Conservation (phyloP, 1,140 invertebrate genomes). For the Drosophila tani region DNA sequence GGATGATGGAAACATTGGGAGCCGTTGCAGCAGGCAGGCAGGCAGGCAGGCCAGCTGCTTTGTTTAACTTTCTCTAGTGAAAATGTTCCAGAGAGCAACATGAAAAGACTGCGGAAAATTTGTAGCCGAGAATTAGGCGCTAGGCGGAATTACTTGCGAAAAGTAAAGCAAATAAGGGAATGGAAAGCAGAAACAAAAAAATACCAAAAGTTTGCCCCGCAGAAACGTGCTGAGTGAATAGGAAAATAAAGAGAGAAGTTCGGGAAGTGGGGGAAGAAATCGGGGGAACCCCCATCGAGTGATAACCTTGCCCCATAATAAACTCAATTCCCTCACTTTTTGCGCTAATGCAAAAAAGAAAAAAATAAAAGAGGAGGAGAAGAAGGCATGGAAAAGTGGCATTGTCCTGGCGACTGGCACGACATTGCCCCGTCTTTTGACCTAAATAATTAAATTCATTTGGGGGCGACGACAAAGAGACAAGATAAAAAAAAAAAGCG, state of each 20-base stretch:
- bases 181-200: constrained; percentile 27
- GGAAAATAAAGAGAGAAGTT: background rate
- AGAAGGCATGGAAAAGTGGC: constrained; percentile 52
- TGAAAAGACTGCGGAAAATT: constrained; percentile 42
- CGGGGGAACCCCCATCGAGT: constrained; percentile 7
- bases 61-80: constrained; percentile 65
- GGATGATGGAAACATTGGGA: constrained; percentile 42
- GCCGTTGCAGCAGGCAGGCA: constrained; percentile 54
- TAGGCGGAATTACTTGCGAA: constrained; percentile 69
- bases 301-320: constrained; percentile 59
- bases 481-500: constrained; percentile 17
- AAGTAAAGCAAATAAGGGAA: constrained; percentile 73
- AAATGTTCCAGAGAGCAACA: constrained; percentile 25
- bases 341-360: constrained; percentile 44
- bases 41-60: constrained; percentile 40
- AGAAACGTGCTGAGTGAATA: constrained; percentile 29
- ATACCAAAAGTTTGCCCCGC: constrained; percentile 64
- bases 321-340: constrained; percentile 60
- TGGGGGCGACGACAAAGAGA: constrained; percentile 13
- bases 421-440: constrained; percentile 64
- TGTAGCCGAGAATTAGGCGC: constrained; percentile 69
- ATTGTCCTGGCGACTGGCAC: constrained; percentile 74
- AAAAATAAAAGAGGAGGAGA: constrained; percentile 6
- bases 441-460: constrained; percentile 82
- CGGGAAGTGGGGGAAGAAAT: background rate